Percentiles rank a stretch among this genome's conserved stretches.
Evolutionary conservation across 2,797 vertebrate species (phyloP).

Genomic region (Neosilurus mollespiculum): DNA sequence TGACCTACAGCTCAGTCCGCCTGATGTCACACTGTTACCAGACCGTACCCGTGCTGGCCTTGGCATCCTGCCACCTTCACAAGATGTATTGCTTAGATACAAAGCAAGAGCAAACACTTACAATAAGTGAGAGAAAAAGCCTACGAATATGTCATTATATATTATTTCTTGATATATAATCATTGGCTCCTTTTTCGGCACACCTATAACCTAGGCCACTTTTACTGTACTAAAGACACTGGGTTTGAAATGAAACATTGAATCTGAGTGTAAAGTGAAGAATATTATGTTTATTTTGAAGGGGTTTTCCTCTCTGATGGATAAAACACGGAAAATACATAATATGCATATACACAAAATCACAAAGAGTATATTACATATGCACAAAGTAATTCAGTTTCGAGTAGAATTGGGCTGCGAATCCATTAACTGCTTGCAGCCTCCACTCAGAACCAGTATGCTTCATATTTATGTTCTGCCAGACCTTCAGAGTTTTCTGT

Average conservation of each 20-base stretch:
- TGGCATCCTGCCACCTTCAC: constrained; percentile 58
- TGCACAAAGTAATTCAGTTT: background rate
- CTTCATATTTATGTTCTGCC: background rate
- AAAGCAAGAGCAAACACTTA: constrained; percentile 35
- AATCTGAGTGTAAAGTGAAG: background rate
- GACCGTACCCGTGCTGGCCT: constrained; percentile 58
- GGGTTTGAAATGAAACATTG: background rate
- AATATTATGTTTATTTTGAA: background rate
- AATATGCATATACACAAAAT: background rate
- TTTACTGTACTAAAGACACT: background rate
- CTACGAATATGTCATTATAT: background rate
- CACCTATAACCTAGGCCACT: too few relatives aligned
- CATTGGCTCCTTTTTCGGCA: background rate
- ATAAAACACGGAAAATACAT: background rate
- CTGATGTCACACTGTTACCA: constrained; percentile 17
- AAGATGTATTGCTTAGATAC: constrained; percentile 58
- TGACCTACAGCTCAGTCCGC: constrained; percentile 55
- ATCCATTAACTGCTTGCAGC: background rate
- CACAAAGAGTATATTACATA: too few relatives aligned
- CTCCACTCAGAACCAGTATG: background rate
- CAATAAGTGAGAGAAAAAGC: background rate
- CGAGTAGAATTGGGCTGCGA: too few relatives aligned
- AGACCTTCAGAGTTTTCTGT: background rate
- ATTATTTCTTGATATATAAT: background rate
- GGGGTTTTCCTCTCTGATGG: background rate